Evolutionary conservation across 1,140 invertebrate species (phyloP).

Genomic region (Chlorops oryzae): DNA sequence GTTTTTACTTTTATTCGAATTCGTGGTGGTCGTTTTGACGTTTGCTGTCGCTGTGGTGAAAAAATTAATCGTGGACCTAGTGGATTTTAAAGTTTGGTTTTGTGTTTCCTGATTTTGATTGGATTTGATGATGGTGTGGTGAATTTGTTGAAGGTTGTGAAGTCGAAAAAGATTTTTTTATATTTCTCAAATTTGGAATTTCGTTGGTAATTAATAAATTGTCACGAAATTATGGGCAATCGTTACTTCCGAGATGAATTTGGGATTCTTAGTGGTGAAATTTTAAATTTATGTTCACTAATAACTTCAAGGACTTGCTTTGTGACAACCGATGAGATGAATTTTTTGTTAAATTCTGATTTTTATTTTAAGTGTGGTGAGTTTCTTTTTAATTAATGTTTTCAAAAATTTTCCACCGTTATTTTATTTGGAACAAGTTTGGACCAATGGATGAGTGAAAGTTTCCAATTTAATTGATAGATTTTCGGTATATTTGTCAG

Average conservation of each 20-base stretch:
- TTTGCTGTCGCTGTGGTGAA: slow-evolving; percentile 7
- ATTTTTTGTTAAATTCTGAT: neutral
- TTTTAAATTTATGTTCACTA: neutral
- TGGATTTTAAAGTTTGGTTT: too few species aligned
- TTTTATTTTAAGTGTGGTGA: neutral
- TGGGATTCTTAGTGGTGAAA: too few species aligned
- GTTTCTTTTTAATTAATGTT: neutral
- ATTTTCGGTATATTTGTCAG: too few species aligned
- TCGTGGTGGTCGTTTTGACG: neutral
- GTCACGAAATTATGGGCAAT: too few species aligned
- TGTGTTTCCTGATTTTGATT: slow-evolving; percentile 24
- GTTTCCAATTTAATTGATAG: too few species aligned
- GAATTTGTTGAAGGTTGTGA: slow-evolving; percentile 13
- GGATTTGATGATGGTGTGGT: slow-evolving; percentile 16
- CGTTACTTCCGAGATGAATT: too few species aligned
- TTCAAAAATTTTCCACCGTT: too few species aligned
- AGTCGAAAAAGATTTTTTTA: neutral
- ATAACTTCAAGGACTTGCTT: neutral
- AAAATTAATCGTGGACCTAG: too few species aligned
- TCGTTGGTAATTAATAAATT: too few species aligned
- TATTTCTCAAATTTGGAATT: neutral
- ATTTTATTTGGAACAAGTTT: too few species aligned
- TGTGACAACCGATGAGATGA: neutral
- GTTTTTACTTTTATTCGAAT: slow-evolving; percentile 18
- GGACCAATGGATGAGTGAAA: too few species aligned